Base-by-base conservation (phyloP, 2,888 invertebrate genomes). In the Notodonta dromedarius region DNA sequence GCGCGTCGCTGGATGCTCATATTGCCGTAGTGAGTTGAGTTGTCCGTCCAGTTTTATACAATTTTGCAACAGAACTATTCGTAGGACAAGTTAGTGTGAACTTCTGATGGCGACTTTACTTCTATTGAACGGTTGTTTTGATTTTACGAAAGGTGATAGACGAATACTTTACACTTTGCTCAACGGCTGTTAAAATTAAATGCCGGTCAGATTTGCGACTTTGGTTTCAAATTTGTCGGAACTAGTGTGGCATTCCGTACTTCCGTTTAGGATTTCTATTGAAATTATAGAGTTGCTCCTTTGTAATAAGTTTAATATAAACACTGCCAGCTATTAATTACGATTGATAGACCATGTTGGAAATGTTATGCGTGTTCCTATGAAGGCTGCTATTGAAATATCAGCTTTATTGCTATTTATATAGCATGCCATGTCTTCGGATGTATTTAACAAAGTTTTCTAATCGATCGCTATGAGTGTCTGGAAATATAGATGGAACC, bases 41-140 rank as follows among this genome's bases (percentile, higher is more conserved):
- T 91, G 84, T 91, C 93, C 93, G 93, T 93, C 93, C 93, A 93
- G 84, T 91, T 92, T 92, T 92, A 86, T 93, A 92, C 87, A 90
- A 83, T 87, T 87, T 89, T 89, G 87, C 88, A 88, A 83, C 83
- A 83, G 78, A 74, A 79, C 50, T 64, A 75, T 72, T 75, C 67
- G 71, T 80, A 79, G 77, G 72, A 76, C 67, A 75, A 80, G 70
- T 76, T 67, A 71, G 78, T 77, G 78, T 77, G 76, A 73, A 74
- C 77, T 78, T 74, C 59, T 71, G 74, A 76, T 67, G 73, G 62
- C 70, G 65, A 60, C 64, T 56, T 66, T 65, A 59, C 57, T 62
- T 65, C 63, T 65, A 57, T 61, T 65, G 58, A 67, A 54, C n/a
- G 8, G 14, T 12, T 53, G n/a, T 42, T 44, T 35, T 56, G 44